Evolutionary conservation across 2,888 invertebrate genomes (phyloP).

Genomic region (Perdita meconis): DNA sequence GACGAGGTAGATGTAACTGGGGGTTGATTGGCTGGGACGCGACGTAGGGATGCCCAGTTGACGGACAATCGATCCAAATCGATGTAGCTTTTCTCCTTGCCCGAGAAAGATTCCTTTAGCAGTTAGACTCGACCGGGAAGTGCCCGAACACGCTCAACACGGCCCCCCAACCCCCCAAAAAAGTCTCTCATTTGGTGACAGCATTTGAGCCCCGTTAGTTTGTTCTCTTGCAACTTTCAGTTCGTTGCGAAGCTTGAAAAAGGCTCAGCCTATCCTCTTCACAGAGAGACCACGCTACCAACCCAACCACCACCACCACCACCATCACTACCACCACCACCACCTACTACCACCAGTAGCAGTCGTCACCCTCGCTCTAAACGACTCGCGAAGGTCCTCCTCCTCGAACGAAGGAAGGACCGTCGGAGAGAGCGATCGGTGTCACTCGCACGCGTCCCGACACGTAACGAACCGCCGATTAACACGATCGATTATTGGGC

Average conservation of each 20-base stretch:
- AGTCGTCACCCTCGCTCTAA: slow-evolving; percentile 50
- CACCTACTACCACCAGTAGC: slow-evolving; percentile 32
- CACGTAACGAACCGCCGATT: slow-evolving; percentile 51
- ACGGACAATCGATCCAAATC: slow-evolving; percentile 66
- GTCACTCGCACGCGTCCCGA: slow-evolving; percentile 43
- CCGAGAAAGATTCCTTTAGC: not conserved
- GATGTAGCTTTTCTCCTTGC: not conserved
- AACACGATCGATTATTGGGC: slow-evolving; percentile 74
- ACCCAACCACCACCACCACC: slow-evolving; percentile 48
- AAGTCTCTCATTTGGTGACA: slow-evolving; percentile 1
- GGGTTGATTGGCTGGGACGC: slow-evolving; percentile 49
- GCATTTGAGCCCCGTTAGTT: slow-evolving; percentile 34
- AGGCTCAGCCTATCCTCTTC: slow-evolving; percentile 48
- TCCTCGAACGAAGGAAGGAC: slow-evolving; percentile 41
- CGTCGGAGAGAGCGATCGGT: slow-evolving; percentile 36
- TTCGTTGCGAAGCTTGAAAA: slow-evolving; percentile 53
- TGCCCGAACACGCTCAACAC: not conserved
- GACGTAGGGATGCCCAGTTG: slow-evolving; percentile 69
- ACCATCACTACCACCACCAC: slow-evolving; percentile 36
- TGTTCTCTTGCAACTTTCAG: slow-evolving; percentile 50
- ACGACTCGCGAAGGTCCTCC: slow-evolving; percentile 46
- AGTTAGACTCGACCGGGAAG: not conserved
- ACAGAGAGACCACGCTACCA: slow-evolving; percentile 51
- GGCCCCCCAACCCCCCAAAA: not conserved
- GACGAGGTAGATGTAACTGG: slow-evolving; percentile 53